Evolutionary conservation across 2,113 vertebrate species (phyloP), one percentile per base, ranked within the genome.

Genomic region (Spea multiplicata): DNA sequence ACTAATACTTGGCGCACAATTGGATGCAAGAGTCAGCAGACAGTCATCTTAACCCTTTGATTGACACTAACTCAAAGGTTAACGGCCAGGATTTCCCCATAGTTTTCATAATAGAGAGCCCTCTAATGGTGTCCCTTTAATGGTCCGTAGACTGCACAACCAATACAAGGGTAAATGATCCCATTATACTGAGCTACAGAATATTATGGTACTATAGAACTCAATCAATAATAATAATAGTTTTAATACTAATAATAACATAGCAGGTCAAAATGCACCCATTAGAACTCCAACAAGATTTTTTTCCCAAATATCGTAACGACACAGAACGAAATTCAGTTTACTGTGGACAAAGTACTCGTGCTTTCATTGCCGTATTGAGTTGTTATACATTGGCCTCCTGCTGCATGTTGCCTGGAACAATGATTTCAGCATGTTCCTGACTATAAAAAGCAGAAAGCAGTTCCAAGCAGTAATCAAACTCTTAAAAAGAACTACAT

Each of bases 1-100:
- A 87, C 8, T 65, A 89, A 84, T 86, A 59, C 80, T n/a, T 49
- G 67, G 69, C 80, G 80, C 80, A 87, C 84, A 86, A 86, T 86
- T 87, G 85, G 83, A 78, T 80, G 80, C 82, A 82, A 70, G 81
- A 86, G 82, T 83, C 66, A 61, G 73, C 87, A 84, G 70, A 71
- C 79, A 50, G n/a, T 14, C 8, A 17, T 64, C 13, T 64, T 64
- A 16, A 64, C 55, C 55, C 5, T 64, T 64, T 6, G 1, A n/a
- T 78, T 84, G 76, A 0, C 68, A n/a, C 2, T 30, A 30, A 30
- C 30, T 30, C 30, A 30, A 30, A 30, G 30, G 30, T 30, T 30
- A 30, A 30, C 30, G 30, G 30, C 30, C 30, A 30, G 30, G 30
- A 30, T 30, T 30, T 30, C 30, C 30, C 30, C 30, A 30, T 30